Evolutionary conservation across 1,140 invertebrate genomes (phyloP), one percentile per base, ranked within the genome.

Genomic region (Oscheius sp.): DNA sequence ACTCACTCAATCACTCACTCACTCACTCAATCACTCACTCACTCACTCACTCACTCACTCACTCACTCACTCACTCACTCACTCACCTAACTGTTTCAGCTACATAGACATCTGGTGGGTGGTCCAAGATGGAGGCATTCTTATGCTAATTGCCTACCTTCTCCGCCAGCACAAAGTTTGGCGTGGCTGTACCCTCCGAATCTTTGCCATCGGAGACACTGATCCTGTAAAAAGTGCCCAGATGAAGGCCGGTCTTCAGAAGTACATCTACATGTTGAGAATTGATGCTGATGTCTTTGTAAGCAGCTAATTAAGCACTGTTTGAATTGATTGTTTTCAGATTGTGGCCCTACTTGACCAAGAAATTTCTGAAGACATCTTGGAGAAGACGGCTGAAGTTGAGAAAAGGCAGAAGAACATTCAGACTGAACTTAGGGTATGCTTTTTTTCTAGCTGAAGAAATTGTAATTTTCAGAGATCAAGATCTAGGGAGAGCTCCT

Each of bases 81-180:
- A 26, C 10, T 32, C 15, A 63, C 7, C 10, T 7, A 0, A 0
- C 13, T 26, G 23, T 15, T 68, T 49, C 38, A 49, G 66, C 1
- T 93, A 93, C 79, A 98, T 99, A 83, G 96, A 99, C 85, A 91
- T 99, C 62, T 99, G 97, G 97, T 83, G 82, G 82, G 84, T 83
- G 55, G 79, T 84, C 23, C 82, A 99, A 86, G 96, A 99, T 84
- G 96, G 96, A 59, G 95, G 96, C 42, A 89, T 99, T 69, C 88
- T 99, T 52, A 97, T 99, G 94, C 85, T 99, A 62, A 87, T 99
- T 59, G 95, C 96, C 1, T 99, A 99, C 89, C 86, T 99, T 64
- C 87, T 99, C 49, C 94, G 94, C 84, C 94, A 98, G 87, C 86
- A 99, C 98, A 94, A 97, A 97, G 87, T 97, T 20, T 99, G 96